Evolutionary conservation across 2,888 invertebrate genomes (phyloP), one percentile per base, ranked within the genome.

Genomic region (Diadegma fenestrale): DNA sequence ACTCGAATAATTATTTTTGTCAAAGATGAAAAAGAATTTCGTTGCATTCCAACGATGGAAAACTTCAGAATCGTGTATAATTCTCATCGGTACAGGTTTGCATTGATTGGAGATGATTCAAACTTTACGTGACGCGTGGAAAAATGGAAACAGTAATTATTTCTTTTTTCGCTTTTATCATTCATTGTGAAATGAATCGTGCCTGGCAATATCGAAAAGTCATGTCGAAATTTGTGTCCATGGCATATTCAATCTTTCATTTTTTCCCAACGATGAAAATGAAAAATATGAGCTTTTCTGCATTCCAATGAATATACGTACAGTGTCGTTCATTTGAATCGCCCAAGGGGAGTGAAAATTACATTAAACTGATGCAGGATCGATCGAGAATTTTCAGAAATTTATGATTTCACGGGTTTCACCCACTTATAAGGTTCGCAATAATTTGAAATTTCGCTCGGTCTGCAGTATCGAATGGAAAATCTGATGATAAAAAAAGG

Each of bases 291-390:
- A 71, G 30, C 61, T 51, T 22, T 22, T 58, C 10, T 30, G 73
- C 26, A 43, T 64, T 75, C 26, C 6, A 63, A 75, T 33, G 30
- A 61, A 71, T 71, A 51, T 51, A 61, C 43, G 54, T 8, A 30
- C 45, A 75, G 63, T 75, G 45, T 63, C 76, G 37, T 64, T 30
- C 22, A 33, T 51, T 64, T 51, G 37, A 7, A 76, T 51, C n/a
- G 37, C 4, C 22, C 26, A 17, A 43, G n/a, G 48, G 19, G 17
- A 12, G 51, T 17, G 19, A 64, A 48, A 64, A 76, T 48, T 66
- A 33, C 64, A 48, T 48, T 76, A 22, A 61, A 63, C 19, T 30
- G 45, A 63, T 76, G 48, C 37, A 66, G 22, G 64, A 64, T 76
- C 64, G 22, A 54, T 63, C 33, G 51, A 66, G 51, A 5, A 37